phyloP scores from a whole-genome alignment of 2,888 invertebrate species.

The Amblyjoppa proteus region DNA sequence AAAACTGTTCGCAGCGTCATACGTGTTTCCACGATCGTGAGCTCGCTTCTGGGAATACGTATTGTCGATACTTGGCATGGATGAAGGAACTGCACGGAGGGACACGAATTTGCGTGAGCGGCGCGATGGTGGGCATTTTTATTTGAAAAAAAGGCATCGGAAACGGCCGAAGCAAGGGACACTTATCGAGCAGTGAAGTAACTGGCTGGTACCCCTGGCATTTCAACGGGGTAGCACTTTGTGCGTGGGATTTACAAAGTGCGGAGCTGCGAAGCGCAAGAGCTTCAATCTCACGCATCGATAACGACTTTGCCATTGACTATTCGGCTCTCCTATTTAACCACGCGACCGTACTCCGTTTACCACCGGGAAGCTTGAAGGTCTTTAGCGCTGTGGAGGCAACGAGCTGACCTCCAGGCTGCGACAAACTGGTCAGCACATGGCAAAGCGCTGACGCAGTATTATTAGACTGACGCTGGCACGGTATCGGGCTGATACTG shows the following conservation, averaged over 20 bases:
- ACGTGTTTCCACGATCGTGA: background rate
- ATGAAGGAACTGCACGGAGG: too few species aligned
- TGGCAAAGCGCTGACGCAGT: constrained; percentile 22
- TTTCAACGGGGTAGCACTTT: background rate
- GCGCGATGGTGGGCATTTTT: too few species aligned
- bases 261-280: background rate
- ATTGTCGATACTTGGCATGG: background rate
- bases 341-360: background rate
- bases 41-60: background rate
- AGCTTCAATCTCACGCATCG: background rate
- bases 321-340: background rate
- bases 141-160: too few species aligned
- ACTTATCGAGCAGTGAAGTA: too few species aligned
- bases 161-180: too few species aligned
- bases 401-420: background rate
- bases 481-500: background rate
- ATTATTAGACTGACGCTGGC: background rate
- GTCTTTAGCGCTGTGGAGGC: background rate
- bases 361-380: background rate
- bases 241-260: background rate
- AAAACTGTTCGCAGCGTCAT: constrained; percentile 3
- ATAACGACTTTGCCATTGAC: background rate
- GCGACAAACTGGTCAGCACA: background rate
- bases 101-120: too few species aligned
- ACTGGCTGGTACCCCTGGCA: too few species aligned